A percentile compares a stretch with the other conserved stretches of the same genome.
phyloP scores from a whole-genome alignment of 2,113 vertebrate species.

The Malaclemys terrapin region DNA sequence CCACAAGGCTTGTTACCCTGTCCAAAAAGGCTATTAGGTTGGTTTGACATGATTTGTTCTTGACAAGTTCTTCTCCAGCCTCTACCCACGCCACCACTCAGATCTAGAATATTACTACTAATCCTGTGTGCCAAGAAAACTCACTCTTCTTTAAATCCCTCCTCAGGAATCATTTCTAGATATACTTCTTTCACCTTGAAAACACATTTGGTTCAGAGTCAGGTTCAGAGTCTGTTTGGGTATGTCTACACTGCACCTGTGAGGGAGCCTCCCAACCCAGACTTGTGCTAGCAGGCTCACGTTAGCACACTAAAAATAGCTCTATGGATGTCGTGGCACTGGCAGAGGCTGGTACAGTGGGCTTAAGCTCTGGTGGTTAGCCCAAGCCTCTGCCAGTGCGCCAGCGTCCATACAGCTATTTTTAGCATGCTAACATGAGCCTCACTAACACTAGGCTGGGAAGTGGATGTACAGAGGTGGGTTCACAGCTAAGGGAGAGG shows the following conservation, averaged over 20 bases:
- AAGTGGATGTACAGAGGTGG: rapidly evolving
- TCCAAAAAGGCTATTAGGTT: too few species aligned
- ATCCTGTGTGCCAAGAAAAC: rapidly evolving
- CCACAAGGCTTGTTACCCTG: too few species aligned
- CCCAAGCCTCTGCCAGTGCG: background rate
- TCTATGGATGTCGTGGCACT: background rate
- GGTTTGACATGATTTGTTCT: rapidly evolving
- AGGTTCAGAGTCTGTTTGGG: background rate
- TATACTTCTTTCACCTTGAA: background rate
- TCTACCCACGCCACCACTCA: background rate
- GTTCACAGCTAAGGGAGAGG: background rate
- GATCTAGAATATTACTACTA: background rate
- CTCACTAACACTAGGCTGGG: background rate
- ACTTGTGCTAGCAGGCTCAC: background rate
- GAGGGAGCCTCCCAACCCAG: background rate
- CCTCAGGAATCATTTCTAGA: background rate
- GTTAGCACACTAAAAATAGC: background rate
- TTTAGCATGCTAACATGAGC: background rate
- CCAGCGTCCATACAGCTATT: background rate
- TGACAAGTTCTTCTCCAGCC: background rate
- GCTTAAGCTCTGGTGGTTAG: background rate
- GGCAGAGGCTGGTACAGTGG: too few species aligned
- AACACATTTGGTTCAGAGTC: background rate
- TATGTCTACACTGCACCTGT: background rate
- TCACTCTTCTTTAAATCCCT: background rate